Percentiles rank a stretch among this genome's conserved stretches.
Conservation (phyloP, 1,140 invertebrate species). For the Lepidostoma basale region DNA sequence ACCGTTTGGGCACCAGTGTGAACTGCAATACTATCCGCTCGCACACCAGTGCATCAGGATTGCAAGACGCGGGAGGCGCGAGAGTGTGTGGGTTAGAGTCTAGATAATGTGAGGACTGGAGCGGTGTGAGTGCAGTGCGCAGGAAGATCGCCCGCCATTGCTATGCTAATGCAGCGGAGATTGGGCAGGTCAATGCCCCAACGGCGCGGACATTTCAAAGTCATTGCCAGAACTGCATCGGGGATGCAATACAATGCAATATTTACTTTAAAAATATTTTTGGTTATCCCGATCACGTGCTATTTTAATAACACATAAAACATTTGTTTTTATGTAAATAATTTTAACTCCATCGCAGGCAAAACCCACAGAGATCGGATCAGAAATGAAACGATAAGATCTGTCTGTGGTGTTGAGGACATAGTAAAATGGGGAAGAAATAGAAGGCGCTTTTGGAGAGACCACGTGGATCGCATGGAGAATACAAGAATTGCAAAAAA, state of each 20-base stretch:
- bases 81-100: slow-evolving; percentile 1
- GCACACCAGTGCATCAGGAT: slow-evolving; percentile 18
- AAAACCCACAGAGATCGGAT: too few relatives aligned
- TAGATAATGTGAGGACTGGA: neutral
- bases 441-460: too few relatives aligned
- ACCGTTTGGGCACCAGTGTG: neutral
- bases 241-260: slow-evolving; percentile 26
- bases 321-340: too few relatives aligned
- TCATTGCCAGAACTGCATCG: slow-evolving; percentile 51
- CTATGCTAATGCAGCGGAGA: slow-evolving; percentile 64
- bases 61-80: neutral
- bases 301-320: too few relatives aligned
- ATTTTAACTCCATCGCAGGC: too few relatives aligned
- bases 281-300: neutral
- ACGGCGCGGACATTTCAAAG: slow-evolving; percentile 59
- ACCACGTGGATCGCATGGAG: too few relatives aligned
- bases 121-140: slow-evolving; percentile 20
- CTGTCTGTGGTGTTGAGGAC: too few relatives aligned
- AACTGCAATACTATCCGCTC: slow-evolving; percentile 18
- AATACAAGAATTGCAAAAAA: too few relatives aligned
- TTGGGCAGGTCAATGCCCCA: slow-evolving; percentile 62
- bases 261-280: neutral
- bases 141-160: slow-evolving; percentile 45
- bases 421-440: too few relatives aligned
- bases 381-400: too few relatives aligned